Evolutionary conservation across 2,113 vertebrate genomes (phyloP).

Genomic region (Eidolon helvum): DNA sequence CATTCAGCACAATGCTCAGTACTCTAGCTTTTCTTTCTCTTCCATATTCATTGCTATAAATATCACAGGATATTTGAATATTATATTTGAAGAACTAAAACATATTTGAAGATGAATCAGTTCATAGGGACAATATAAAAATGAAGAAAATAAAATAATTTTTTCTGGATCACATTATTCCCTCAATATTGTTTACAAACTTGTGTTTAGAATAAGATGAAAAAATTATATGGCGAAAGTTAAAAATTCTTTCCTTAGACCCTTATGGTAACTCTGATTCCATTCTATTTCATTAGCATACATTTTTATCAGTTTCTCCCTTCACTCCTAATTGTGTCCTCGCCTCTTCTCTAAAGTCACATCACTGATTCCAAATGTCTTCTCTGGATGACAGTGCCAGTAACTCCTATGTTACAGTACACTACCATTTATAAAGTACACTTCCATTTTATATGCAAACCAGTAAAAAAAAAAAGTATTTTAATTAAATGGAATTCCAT

Average conservation of each 20-base stretch:
- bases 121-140: conserved; percentile 13
- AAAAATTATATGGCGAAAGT: background rate
- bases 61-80: background rate
- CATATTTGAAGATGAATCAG: background rate
- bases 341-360: background rate
- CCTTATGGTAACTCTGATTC: background rate
- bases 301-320: background rate
- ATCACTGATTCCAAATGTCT: background rate
- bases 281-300: background rate
- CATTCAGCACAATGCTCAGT: background rate
- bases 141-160: background rate
- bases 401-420: background rate
- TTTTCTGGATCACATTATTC: background rate
- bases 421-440: background rate
- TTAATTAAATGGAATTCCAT: background rate
- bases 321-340: background rate
- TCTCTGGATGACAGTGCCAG: background rate
- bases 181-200: background rate
- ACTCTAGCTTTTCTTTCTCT: background rate
- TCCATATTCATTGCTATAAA: background rate
- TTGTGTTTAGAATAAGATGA: background rate
- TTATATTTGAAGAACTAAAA: background rate
- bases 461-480: background rate
- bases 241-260: background rate
- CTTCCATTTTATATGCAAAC: background rate